Evolutionary conservation across 2,797 vertebrate genomes (phyloP), one percentile per base, ranked within the genome.

Genomic region (Apodemus agrarius): DNA sequence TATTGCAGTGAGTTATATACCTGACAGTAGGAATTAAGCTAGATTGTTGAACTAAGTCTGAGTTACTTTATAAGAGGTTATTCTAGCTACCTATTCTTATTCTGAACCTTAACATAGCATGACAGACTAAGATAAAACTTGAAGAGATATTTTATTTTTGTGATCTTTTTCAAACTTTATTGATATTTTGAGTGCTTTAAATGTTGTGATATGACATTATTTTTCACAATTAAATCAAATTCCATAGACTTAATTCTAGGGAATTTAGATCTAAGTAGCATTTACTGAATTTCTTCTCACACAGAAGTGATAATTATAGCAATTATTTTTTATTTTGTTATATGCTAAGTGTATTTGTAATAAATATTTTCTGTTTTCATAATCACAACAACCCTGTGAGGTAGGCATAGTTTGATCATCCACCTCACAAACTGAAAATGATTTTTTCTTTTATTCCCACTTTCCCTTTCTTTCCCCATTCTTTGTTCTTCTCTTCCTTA

Each of bases 11-110:
- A 87, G 75, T 92, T 95, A 72, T 86, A 93, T 91, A 84, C n/a
- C 43, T 63, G 87, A 83, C 7, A 84, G 7, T 86, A 84, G n/a
- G 80, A 91, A 93, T 93, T n/a, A 93, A 86, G 63, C 90, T 89
- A 90, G 87, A 90, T 89, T 84, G 72, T 90, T 90, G 81, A 91
- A 87, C 40, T 76, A 89, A 93, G 29, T 93, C 34, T 63, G 13
- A 93, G 40, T 80, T 84, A 87, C 52, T 86, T 96, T 43, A 78
- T 79, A 94, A 63, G 8, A 52, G 49, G 14, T 76, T 92, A 37
- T 84, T 97, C 63, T 91, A 91, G 46, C 21, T 95, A 37, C 19
- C 43, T 37, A 79, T 14, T 92, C 21, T 43, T 4, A 83, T 14
- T 82, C 61, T 89, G 49, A 11, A 93, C 37, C n/a, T 37, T 69